Conservation (phyloP, 2,113 vertebrate genomes). For the Leptobrachium leishanense region DNA sequence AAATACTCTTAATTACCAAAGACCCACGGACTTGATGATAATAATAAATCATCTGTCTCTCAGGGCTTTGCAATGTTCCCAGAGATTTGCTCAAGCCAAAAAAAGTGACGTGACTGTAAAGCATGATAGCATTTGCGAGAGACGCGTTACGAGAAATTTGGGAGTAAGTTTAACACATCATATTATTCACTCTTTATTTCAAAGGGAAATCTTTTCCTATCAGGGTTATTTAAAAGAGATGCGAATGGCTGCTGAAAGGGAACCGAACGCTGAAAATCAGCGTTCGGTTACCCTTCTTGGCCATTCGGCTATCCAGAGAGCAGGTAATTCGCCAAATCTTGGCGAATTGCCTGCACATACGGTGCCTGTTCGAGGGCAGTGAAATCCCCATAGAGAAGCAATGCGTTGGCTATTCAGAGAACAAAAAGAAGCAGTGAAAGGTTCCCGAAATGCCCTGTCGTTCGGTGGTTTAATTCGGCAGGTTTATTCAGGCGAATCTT, state of each 20-base stretch:
- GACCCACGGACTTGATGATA: conserved; percentile 12
- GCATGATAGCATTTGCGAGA: conserved; percentile 20
- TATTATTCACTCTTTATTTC: conserved; percentile 16
- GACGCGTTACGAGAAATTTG: neutral
- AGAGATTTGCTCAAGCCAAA: conserved; percentile 4
- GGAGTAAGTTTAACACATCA: conserved; percentile 4
- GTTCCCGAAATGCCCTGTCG: no score
- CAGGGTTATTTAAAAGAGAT: conserved; percentile 12
- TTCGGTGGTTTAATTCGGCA: no score
- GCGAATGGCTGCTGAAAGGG: no score
- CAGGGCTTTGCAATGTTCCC: neutral
- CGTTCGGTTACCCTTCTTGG: no score
- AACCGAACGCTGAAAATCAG: no score
- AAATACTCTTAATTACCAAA: neutral
- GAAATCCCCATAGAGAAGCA: conserved; percentile 39
- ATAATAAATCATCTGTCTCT: conserved; percentile 4
- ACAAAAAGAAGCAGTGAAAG: no score
- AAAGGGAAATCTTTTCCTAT: conserved; percentile 16
- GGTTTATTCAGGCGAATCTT: no score
- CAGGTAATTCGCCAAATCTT: no score
- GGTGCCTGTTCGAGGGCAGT: neutral
- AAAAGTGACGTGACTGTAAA: conserved; percentile 7
- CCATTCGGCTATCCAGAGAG: neutral
- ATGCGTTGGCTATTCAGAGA: neutral
- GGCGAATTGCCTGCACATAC: no score